Percentiles rank a stretch among this genome's conserved stretches.
phyloP scores from a whole-genome alignment of 2,797 vertebrate genomes.

The Dipus sagitta region DNA sequence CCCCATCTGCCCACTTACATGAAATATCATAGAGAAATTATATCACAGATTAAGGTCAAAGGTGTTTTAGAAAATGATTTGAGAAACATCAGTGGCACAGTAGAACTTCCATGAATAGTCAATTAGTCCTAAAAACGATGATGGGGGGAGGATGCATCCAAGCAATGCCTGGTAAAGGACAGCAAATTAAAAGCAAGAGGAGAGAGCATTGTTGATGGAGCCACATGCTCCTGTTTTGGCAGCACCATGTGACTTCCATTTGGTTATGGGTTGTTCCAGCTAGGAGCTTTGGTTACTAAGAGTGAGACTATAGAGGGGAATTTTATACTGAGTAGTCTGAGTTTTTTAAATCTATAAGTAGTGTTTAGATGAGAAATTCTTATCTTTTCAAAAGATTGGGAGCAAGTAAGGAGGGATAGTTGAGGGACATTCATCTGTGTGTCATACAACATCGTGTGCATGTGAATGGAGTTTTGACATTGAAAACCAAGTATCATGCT shows the following conservation, averaged over 20 bases:
- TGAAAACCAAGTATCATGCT: neutral
- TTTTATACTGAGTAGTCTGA: neutral
- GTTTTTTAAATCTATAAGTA: neutral
- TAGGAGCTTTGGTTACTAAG: neutral
- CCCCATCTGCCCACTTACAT: neutral
- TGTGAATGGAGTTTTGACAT: neutral
- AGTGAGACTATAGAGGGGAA: neutral
- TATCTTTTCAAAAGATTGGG: conserved; percentile 31
- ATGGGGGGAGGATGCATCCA: neutral
- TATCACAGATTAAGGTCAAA: neutral
- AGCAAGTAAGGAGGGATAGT: neutral
- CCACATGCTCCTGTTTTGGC: neutral
- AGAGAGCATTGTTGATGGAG: neutral
- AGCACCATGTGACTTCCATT: neutral
- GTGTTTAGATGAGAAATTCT: too few relatives aligned
- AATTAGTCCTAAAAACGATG: neutral
- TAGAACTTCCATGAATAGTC: neutral
- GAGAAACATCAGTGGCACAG: neutral
- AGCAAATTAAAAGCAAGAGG: neutral
- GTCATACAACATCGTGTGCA: neutral
- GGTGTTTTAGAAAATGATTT: neutral
- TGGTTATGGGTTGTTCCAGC: neutral
- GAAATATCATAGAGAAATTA: neutral
- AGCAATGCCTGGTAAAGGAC: neutral
- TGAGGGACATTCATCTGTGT: conserved; percentile 7